A percentile compares a stretch with the other conserved stretches of the same genome.
Evolutionary conservation across 2,797 vertebrate species (phyloP).

Genomic region (Gadopsis bispinosus): DNA sequence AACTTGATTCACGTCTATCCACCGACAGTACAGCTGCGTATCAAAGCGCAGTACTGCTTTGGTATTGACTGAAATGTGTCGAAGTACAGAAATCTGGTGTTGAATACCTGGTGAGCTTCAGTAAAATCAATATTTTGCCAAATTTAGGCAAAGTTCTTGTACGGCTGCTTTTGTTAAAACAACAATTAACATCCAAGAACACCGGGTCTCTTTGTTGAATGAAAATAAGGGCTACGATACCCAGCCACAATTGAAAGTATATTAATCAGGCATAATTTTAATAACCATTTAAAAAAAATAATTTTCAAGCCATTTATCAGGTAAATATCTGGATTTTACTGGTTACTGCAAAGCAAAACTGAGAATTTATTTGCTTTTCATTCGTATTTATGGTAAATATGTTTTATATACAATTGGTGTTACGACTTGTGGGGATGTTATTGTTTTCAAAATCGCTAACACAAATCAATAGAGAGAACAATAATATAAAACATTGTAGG

Average conservation of each 20-base stretch:
- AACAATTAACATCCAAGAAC: not conserved
- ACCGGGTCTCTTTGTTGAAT: not conserved
- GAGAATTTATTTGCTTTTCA: not conserved
- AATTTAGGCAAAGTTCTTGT: too few relatives aligned
- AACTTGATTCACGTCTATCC: not conserved
- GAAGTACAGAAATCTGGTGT: too few relatives aligned
- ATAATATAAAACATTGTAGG: not conserved
- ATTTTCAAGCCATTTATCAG: not conserved
- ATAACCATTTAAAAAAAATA: not conserved
- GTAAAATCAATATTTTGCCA: too few relatives aligned
- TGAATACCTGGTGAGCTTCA: too few relatives aligned
- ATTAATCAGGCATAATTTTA: not conserved
- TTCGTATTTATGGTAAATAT: not conserved
- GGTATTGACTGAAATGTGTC: too few relatives aligned
- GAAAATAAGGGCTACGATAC: too few relatives aligned
- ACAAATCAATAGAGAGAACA: not conserved
- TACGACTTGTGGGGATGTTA: not conserved
- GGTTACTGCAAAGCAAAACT: not conserved
- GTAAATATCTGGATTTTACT: not conserved
- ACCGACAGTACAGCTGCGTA: not conserved
- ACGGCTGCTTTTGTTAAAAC: too few relatives aligned
- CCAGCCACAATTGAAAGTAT: too few relatives aligned
- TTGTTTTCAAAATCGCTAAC: not conserved
- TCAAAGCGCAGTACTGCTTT: too few relatives aligned
- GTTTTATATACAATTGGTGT: not conserved